Base-by-base conservation (phyloP, 2,113 vertebrate genomes). In the Copsychus sechellarum region DNA sequence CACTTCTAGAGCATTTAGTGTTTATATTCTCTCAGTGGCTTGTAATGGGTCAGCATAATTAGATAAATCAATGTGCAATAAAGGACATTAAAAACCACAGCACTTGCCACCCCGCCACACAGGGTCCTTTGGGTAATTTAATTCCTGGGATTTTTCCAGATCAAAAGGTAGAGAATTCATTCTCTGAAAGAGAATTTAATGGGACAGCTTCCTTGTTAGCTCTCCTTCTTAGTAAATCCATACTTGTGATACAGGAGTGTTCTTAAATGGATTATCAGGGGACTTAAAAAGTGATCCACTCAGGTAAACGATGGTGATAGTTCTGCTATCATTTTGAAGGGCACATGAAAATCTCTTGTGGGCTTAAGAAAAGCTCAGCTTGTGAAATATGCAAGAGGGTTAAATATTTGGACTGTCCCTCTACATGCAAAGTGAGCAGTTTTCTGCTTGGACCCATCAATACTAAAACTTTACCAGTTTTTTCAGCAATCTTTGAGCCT, bases 321-420 rank as follows among this genome's bases (percentile, higher is more conserved):
- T 83, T 92, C 31, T 69, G 18, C 51, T 67, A 47, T 53, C 28
- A 19, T 73, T 89, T 76, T 95, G 79, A 95, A 92, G 79, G 87
- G 58, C 90, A 86, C 45, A 45, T 19, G 70, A 88, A 91, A 85
- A 78, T 40, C 67, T 60, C 80, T 53, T 72, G 23, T 54, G 88
- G 51, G 74, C 23, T 65, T 47, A 81, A 88, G 72, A 71, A 67
- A 90, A 93, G 25, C 85, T 81, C 51, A 81, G 47, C 90, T 86
- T 71, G 38, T 88, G 79, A 96, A 95, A 95, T 90, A 94, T 93
- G 86, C 85, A 95, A 67, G 71, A 65, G 71, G 71, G 86, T 94
- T 94, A 95, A 94, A 96, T 95, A 95, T 96, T 94, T 97, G 95
- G 76, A 86, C 79, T 90, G 36, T 62, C 40, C 64, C 50, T 94